phyloP scores from a whole-genome alignment of 1,140 invertebrate species.

The Pogonognathellus flavescens region DNA sequence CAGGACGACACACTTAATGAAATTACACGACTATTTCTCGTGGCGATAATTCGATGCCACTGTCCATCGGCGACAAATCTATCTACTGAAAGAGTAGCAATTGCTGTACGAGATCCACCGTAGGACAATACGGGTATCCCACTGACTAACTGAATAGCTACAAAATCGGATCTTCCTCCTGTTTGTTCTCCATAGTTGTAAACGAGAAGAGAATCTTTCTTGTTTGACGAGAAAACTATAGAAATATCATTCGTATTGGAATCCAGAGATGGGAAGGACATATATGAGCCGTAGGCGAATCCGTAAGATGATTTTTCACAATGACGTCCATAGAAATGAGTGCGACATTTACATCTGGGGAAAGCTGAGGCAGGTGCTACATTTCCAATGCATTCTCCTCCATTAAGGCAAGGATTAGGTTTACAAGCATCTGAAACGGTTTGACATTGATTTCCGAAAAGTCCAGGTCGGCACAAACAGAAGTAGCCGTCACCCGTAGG shows the following conservation, averaged over 20 bases:
- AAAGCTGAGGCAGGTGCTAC: constrained; percentile 83
- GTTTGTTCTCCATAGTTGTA: constrained; percentile 91
- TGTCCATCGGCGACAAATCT: constrained; percentile 84
- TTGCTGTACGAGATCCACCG: constrained; percentile 87
- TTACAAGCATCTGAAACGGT: constrained; percentile 84
- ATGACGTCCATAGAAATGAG: constrained; percentile 87
- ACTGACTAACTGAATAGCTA: constrained; percentile 88
- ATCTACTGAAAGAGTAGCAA: constrained; percentile 81
- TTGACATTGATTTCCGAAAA: constrained; percentile 89
- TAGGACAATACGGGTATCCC: constrained; percentile 90
- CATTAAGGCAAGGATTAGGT: constrained; percentile 90
- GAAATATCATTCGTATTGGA: constrained; percentile 91
- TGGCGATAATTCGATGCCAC: constrained; percentile 93
- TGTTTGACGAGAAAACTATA: constrained; percentile 90
- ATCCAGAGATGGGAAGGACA: constrained; percentile 87
- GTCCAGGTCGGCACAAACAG: constrained; percentile 89
- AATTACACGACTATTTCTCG: constrained; percentile 86
- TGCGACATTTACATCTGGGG: constrained; percentile 84
- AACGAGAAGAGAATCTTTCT: constrained; percentile 85
- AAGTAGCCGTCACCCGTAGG: constrained; percentile 84
- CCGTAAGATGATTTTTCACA: constrained; percentile 92
- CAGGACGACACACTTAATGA: constrained; percentile 86
- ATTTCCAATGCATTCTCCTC: constrained; percentile 80
- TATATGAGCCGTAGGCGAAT: constrained; percentile 89
- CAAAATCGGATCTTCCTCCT: constrained; percentile 90